Conservation (phyloP, 2,797 vertebrate genomes). For the Phoxinus dragarum region DNA sequence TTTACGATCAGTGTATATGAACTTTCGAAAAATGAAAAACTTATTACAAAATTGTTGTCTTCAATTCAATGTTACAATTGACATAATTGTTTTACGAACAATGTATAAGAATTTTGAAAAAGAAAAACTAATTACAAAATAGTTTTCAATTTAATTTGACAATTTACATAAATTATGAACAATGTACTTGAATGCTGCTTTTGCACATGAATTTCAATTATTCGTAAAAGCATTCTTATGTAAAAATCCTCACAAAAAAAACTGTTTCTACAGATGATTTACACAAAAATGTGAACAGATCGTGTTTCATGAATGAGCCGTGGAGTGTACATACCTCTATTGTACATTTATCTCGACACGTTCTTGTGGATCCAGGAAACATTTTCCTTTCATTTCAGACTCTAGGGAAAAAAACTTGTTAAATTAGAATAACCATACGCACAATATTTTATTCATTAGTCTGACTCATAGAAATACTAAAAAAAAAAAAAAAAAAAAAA, state of each 20-base stretch:
- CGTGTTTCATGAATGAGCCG: neutral
- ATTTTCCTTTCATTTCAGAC: neutral
- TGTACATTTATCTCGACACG: neutral
- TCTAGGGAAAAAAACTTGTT: neutral
- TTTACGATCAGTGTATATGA: neutral
- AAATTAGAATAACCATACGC: slow-evolving; percentile 64
- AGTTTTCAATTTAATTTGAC: neutral
- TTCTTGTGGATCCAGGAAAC: neutral
- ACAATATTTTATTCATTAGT: slow-evolving; percentile 50
- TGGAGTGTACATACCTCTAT: neutral
- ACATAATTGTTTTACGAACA: neutral
- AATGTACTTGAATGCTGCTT: neutral
- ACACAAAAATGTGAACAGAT: neutral
- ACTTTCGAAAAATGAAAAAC: too few relatives aligned
- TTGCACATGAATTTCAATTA: neutral
- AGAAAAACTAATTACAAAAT: neutral
- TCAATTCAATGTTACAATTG: neutral
- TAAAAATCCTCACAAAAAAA: neutral
- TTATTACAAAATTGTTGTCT: neutral
- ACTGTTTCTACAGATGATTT: neutral
- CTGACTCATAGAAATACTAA: slow-evolving; percentile 70
- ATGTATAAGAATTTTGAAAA: neutral
- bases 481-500: slow-evolving; percentile 1
- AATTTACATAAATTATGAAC: neutral
- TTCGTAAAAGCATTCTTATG: neutral